Base-by-base conservation (phyloP, 2,888 invertebrate species). In the Troides aeacus region DNA sequence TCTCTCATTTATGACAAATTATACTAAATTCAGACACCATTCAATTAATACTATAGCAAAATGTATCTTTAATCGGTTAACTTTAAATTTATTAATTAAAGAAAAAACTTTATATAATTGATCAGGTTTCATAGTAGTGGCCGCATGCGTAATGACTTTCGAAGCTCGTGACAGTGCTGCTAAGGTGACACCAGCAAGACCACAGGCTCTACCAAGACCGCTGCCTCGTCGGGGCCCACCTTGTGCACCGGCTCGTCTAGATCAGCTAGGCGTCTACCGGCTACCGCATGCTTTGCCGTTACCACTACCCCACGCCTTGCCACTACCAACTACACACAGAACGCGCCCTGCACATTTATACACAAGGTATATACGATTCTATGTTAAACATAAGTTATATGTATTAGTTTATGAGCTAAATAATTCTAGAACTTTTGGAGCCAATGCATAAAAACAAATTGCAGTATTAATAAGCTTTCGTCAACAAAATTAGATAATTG, bases 91-190 rank as follows among this genome's bases (percentile, higher is more conserved):
- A 12, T 12, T 12, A 12, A 46, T 46, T 46, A 10, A 10, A 39
- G 15, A 12, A 46, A 46, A 46, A 12, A 1, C 46, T 46, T 15
- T 46, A 1, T 15, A 12, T 1, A 53, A 53, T 15, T 62, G 73
- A 74, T 21, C 77, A 97, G 97, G 97, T 57, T 99, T 99, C 85
- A 97, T 98, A 76, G 97, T 99, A 58, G 99, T 99, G 30, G 98
- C 99, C 46, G 98, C 99, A 0, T 99, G 99, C 83, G 99, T 99
- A 66, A 98, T 99, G 96, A 99, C 99, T n/a, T 98, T 99, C 83
- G 99, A 99, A 84, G 98, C 98, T 0, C 94, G 99, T 4, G 99
- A 99, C 88, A 97, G 97, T 72, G 97, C 99, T 0, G 97, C 98
- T 0, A 91, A 91, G 70, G 97, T 98, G 66, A 97, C 97, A 21